Evolutionary conservation across 2,888 invertebrate genomes (phyloP), one percentile per base, ranked within the genome.

Genomic region (Agapetus fuscipes): DNA sequence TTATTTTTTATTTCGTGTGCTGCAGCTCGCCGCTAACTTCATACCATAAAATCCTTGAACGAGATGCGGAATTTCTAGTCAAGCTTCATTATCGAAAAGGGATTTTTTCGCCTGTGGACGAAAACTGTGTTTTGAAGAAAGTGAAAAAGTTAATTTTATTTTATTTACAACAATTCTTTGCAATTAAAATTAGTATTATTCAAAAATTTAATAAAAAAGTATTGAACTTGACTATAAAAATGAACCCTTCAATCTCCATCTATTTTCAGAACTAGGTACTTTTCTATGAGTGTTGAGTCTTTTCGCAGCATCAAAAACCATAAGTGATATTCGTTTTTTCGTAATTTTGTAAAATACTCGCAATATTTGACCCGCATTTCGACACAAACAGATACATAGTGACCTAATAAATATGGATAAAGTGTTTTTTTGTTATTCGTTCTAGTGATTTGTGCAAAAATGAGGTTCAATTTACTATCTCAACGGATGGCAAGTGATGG

Each of bases 181-280:
- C 4, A 6, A 20, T 20, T 20, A 14, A 7, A 9, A 5, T 7
- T n/a, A 26, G 12, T 4, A 27, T 11, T 26, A 14, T 34, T 27
- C n/a, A 27, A 16, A 36, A 17, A 31, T 41, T 37, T 38, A 50
- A 46, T 52, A 27, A 36, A 43, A 43, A 39, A 43, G 39, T 39
- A 25, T 14, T 36, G 16, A 35, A 9, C 46, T 50, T 65, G 64
- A 53, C 51, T 52, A 57, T 56, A 48, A 45, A 51, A 52, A 63
- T 64, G 65, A 65, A 66, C 66, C 66, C 61, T 72, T 72, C 71
- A 70, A 72, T 73, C 74, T 73, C 74, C 74, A 73, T 75, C 75
- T 75, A 75, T 76, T 75, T 76, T 76, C 77, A 76, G 76, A 76
- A 69, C 66, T 71, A 76, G 74, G 76, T 76, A 76, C 76, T 76